Percentiles rank a stretch among this genome's conserved stretches.
phyloP scores from a whole-genome alignment of 2,113 vertebrate species.

The Xiphorhynchus elegans region DNA sequence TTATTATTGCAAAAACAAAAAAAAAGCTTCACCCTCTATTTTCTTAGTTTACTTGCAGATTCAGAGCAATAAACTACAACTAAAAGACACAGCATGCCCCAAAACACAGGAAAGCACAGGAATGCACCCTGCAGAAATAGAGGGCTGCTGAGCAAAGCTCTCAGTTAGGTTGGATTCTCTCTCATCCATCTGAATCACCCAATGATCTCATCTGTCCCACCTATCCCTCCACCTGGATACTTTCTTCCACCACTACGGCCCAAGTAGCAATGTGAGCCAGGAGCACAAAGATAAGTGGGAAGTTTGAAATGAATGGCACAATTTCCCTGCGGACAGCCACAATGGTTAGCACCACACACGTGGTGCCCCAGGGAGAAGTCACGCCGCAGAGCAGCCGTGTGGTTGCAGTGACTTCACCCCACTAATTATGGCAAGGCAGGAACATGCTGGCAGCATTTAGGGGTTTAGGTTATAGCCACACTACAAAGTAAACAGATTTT shows the following conservation, averaged over 20 bases:
- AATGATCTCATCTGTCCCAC: accelerated
- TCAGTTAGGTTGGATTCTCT: accelerated
- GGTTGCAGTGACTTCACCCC: background rate
- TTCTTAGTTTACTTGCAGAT: background rate
- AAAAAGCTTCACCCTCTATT: background rate
- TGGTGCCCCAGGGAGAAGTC: background rate
- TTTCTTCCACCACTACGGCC: background rate
- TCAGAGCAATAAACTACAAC: background rate
- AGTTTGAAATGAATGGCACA: background rate
- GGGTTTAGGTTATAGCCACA: conserved; percentile 16
- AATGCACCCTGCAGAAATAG: background rate
- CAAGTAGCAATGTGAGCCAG: background rate
- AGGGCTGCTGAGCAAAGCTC: background rate
- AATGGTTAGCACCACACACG: conserved; percentile 6
- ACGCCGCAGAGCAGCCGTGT: accelerated
- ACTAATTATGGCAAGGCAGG: background rate
- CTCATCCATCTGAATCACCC: background rate
- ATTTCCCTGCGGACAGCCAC: background rate
- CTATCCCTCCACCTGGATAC: no score
- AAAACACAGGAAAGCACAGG: background rate
- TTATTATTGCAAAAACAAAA: background rate
- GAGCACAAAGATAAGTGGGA: background rate
- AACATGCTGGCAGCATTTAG: background rate
- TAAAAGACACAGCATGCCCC: accelerated
- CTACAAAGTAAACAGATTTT: conserved; percentile 4